These are phyloP conservation scores for Gobius niger DNA, from an alignment of 2,113 vertebrate genomes.

Conservation along the genomic window DNA sequence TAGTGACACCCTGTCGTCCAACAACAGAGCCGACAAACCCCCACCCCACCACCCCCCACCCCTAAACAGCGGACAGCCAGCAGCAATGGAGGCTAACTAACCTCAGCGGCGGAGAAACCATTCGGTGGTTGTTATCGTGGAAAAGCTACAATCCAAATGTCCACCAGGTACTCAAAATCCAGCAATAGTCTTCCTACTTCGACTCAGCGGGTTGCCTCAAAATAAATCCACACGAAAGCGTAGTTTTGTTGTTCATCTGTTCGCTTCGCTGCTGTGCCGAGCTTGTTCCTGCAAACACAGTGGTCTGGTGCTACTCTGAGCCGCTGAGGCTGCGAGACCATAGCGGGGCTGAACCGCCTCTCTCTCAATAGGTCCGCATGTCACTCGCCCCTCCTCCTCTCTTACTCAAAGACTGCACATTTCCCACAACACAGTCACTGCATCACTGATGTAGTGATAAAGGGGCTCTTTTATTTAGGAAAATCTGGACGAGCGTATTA, in stretches of 20 bases:
- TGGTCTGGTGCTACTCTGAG: constrained; percentile 52
- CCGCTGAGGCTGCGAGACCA: constrained; percentile 51
- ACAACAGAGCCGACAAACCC: constrained; percentile 52
- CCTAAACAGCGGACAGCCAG: constrained; percentile 40
- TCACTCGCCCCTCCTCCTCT: constrained; percentile 61
- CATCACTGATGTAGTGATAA: neutral
- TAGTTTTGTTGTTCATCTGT: constrained; percentile 58
- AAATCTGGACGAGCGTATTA: too few relatives aligned
- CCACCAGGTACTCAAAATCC: constrained; percentile 25
- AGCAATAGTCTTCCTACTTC: constrained; percentile 25
- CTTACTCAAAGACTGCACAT: constrained; percentile 35
- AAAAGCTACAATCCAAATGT: constrained; percentile 36
- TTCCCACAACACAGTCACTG: constrained; percentile 33
- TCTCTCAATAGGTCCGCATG: constrained; percentile 60
- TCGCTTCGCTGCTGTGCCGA: constrained; percentile 52
- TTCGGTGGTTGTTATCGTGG: constrained; percentile 51
- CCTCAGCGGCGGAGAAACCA: constrained; percentile 62
- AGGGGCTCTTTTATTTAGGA: neutral
- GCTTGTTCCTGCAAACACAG: constrained; percentile 54
- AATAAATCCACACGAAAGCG: constrained; percentile 69
- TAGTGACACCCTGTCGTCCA: constrained; percentile 29
- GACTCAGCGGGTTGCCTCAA: constrained; percentile 21
- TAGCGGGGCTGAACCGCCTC: constrained; percentile 62
- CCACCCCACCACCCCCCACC: constrained; percentile 8
- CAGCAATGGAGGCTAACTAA: constrained; percentile 69